Percentiles rank a stretch among this genome's conserved stretches.
Conservation (phyloP, 64 coral and sea anemone species). For the Actinia tenebrosa region DNA sequence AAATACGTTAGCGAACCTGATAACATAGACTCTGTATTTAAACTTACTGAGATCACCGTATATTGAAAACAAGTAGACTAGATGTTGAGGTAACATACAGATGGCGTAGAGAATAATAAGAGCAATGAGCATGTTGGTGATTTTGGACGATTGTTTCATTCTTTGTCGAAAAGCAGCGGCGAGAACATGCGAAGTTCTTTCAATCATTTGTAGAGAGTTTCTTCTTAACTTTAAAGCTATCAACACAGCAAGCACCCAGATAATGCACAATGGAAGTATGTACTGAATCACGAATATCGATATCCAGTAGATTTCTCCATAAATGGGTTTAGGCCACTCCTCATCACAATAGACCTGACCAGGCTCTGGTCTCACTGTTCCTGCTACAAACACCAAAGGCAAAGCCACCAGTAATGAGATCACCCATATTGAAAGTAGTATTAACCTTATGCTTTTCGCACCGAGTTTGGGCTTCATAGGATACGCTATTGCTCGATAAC, state of each 20-base stretch:
- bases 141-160: conserved; percentile 58
- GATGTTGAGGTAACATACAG: conserved; percentile 85
- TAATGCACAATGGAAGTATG: conserved; percentile 53
- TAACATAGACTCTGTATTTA: conserved; percentile 63
- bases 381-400: conserved; percentile 74
- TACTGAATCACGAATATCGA: conserved; percentile 76
- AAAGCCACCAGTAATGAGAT: conserved; percentile 43
- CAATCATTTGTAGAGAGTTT: conserved; percentile 41
- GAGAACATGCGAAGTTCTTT: conserved; percentile 50
- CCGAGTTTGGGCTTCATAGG: conserved; percentile 67
- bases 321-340: conserved; percentile 36
- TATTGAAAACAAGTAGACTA: conserved; percentile 55
- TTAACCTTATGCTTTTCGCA: conserved; percentile 34
- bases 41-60: conserved; percentile 50
- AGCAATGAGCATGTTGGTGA: conserved; percentile 68
- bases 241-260: conserved; percentile 37
- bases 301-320: conserved; percentile 61
- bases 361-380: conserved; percentile 12
- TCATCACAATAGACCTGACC: conserved; percentile 73
- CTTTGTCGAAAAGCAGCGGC: conserved; percentile 57
- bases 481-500: conserved; percentile 70
- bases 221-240: conserved; percentile 49
- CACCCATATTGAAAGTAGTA: conserved; percentile 67
- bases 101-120: conserved; percentile 75
- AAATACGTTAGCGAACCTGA: conserved; percentile 86